Evolutionary conservation across 2,888 invertebrate species (phyloP).

Genomic region (Biston betularia): DNA sequence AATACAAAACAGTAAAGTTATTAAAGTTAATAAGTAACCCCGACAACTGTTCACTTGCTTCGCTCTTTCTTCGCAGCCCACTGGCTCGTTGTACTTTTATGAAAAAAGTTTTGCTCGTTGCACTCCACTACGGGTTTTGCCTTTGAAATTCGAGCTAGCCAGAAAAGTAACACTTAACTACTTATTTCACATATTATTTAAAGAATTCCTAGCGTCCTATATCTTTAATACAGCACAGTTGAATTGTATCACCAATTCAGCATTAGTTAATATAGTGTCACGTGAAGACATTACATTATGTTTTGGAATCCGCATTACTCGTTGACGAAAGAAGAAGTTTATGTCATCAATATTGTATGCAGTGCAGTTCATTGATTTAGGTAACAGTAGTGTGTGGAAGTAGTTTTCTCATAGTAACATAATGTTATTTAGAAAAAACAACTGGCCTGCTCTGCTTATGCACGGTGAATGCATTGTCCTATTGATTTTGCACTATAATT

Average conservation of each 20-base stretch:
- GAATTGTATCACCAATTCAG: neutral
- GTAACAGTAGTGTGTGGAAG: too few relatives aligned
- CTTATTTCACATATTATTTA: conserved; percentile 9
- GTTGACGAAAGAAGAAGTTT: too few relatives aligned
- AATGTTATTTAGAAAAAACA: neutral
- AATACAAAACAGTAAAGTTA: conserved; percentile 68
- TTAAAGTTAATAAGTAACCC: conserved; percentile 80
- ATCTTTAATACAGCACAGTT: neutral
- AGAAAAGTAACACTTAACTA: conserved; percentile 46
- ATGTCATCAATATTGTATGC: too few relatives aligned
- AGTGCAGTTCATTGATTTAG: too few relatives aligned
- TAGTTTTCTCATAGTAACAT: neutral
- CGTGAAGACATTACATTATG: too few relatives aligned
- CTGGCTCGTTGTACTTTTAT: conserved; percentile 79
- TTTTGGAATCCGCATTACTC: too few relatives aligned
- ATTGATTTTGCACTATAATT: conserved; percentile 8
- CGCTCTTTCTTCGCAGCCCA: conserved; percentile 70
- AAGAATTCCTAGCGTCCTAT: neutral
- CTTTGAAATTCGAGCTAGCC: conserved; percentile 62
- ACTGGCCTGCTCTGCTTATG: neutral
- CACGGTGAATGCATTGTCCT: neutral
- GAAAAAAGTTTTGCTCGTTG: conserved; percentile 80
- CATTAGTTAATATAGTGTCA: too few relatives aligned
- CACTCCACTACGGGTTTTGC: conserved; percentile 65
- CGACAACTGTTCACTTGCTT: conserved; percentile 75